Conservation (phyloP, 2,797 vertebrate genomes). For the Remorina albescens region DNA sequence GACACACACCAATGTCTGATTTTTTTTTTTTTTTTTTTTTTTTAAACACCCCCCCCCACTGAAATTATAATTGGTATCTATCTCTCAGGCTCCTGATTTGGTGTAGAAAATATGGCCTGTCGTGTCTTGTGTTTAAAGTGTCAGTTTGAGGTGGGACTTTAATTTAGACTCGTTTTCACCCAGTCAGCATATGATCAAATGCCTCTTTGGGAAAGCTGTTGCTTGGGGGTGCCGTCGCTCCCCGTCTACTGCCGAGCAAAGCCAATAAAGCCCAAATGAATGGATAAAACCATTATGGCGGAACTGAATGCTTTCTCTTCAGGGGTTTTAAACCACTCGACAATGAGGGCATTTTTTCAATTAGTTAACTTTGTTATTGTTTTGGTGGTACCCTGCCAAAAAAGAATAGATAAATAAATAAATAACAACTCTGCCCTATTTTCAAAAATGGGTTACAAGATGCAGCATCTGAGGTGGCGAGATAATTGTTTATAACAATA, state of each 20-base stretch:
- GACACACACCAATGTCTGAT: constrained; percentile 63
- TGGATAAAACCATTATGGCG: constrained; percentile 74
- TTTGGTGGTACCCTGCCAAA: constrained; percentile 41
- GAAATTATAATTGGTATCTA: constrained; percentile 68
- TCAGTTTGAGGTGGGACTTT: constrained; percentile 69
- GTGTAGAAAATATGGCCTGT: constrained; percentile 67
- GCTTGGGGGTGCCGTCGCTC: constrained; percentile 66
- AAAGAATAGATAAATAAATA: no score
- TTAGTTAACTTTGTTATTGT: constrained; percentile 64
- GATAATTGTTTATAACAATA: constrained; percentile 57
- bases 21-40: constrained; percentile 19
- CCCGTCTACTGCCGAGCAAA: constrained; percentile 70
- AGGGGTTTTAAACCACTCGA: constrained; percentile 49
- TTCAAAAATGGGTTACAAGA: constrained; percentile 58
- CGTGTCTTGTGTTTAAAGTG: constrained; percentile 76
- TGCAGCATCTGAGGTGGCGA: constrained; percentile 50
- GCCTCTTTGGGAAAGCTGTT: constrained; percentile 72
- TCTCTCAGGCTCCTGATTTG: constrained; percentile 66
- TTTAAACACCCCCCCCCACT: no score
- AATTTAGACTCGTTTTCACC: constrained; percentile 73
- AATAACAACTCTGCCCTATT: constrained; percentile 41
- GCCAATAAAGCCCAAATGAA: constrained; percentile 76
- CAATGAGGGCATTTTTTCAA: constrained; percentile 43
- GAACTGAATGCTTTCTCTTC: constrained; percentile 67
- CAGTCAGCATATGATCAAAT: constrained; percentile 77